Evolutionary conservation across 2,888 invertebrate species (phyloP), one percentile per base, ranked within the genome.

Genomic region (Drosophila eohydei): DNA sequence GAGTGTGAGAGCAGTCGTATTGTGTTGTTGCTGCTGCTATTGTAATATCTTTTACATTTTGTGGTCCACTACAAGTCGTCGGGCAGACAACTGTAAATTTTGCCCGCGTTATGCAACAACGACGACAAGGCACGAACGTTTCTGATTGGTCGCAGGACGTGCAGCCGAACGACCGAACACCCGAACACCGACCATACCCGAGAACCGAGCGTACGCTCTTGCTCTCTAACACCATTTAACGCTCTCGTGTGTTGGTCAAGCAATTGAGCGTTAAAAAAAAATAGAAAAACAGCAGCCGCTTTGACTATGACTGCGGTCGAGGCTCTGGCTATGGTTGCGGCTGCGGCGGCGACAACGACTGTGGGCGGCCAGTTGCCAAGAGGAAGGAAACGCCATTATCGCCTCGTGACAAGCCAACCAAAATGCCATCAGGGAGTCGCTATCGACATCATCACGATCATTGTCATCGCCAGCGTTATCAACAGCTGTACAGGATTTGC

Each of bases 91-190:
- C 78, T 77, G 69, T 73, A 77, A 77, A 78, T 70, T 63, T 71
- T 74, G 71, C 62, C 63, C 46, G 55, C 80, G 85, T 85, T 82
- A 85, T 82, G 85, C 83, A 83, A 83, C 83, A 78, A 82, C 83
- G 65, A 69, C 69, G 57, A 55, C 64, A 43, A 51, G 30, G 55
- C 62, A 74, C 74, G 74, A 74, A 41, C 58, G 74, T 44, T 73
- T 82, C 74, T 84, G 83, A 85, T 85, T 85, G 85, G 85, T 71
- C 58, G 58, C 75, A 77, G 77, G 81, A 82, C 66, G 51, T 48
- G 26, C 52, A 65, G 50, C 74, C 81, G 36, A 81, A 46, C 69
- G 8, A 54, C 36, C 38, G 36, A 81, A 52, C 64, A 7, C 54
- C 36, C 26, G 36, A 38, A 28, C 46, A 30, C 46, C 26, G 34